These are phyloP conservation scores for Cacatua alba DNA, from an alignment of 2,113 vertebrate genomes.

Conservation along the genomic window DNA sequence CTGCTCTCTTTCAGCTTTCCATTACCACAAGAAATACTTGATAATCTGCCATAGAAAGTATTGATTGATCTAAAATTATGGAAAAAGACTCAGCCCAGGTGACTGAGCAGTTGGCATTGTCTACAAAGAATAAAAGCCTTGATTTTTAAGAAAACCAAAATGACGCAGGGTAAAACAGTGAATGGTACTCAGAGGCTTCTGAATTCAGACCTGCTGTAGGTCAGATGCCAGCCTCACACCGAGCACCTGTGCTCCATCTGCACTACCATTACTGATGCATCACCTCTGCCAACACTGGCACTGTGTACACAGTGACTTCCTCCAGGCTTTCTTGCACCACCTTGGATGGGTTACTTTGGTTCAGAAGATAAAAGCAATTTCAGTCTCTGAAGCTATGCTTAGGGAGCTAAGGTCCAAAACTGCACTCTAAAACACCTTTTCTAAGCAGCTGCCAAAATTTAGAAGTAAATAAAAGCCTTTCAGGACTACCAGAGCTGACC, in stretches of 20 bases:
- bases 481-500: neutral
- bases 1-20: neutral
- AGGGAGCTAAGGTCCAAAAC: neutral
- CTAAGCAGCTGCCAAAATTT: neutral
- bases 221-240: neutral
- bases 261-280: neutral
- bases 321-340: neutral
- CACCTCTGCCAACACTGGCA: neutral
- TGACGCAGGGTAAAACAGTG: neutral
- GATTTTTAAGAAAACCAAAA: neutral
- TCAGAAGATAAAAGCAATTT: neutral
- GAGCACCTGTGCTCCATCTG: fast-evolving
- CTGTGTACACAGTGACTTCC: fast-evolving
- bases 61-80: neutral
- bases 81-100: neutral
- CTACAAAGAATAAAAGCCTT: neutral
- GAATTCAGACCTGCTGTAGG: neutral
- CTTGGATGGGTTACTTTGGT: neutral
- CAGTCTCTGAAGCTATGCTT: neutral
- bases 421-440: neutral
- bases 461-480: neutral
- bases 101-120: neutral
- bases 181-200: neutral
- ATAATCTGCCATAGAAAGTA: neutral
- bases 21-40: neutral